These are phyloP conservation scores for Chauna torquata DNA, from an alignment of 2,113 vertebrate species.

Conservation along the genomic window DNA sequence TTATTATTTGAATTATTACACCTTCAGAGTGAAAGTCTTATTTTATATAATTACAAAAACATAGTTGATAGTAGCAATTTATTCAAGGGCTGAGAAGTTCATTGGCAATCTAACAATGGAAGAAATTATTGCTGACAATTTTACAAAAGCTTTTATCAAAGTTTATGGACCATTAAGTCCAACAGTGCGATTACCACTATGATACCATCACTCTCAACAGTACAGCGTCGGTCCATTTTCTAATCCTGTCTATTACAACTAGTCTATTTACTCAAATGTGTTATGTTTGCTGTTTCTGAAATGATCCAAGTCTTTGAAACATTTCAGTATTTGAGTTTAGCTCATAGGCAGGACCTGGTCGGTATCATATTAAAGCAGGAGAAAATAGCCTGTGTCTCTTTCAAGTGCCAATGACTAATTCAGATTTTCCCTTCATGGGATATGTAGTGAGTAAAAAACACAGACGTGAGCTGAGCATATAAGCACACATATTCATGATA, in stretches of 20 bases:
- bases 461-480: background rate
- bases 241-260: background rate
- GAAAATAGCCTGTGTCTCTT: background rate
- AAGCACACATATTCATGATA: background rate
- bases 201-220: background rate
- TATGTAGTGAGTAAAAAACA: background rate
- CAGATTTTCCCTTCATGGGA: background rate
- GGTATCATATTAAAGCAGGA: background rate
- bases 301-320: background rate
- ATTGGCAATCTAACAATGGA: background rate
- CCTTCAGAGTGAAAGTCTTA: background rate
- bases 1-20: background rate
- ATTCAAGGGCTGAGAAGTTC: background rate
- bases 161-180: constrained; percentile 41
- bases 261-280: constrained; percentile 1
- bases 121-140: constrained; percentile 27
- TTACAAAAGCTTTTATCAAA: constrained; percentile 46
- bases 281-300: background rate
- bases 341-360: background rate
- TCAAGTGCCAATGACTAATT: background rate
- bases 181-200: background rate
- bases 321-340: background rate
- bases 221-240: background rate
- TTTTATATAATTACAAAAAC: constrained; percentile 2
- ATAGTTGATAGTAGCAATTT: background rate